A percentile compares a stretch with the other conserved stretches of the same genome.
phyloP scores from a whole-genome alignment of 92 coral and sea anemone species.

The Porites lobata region DNA sequence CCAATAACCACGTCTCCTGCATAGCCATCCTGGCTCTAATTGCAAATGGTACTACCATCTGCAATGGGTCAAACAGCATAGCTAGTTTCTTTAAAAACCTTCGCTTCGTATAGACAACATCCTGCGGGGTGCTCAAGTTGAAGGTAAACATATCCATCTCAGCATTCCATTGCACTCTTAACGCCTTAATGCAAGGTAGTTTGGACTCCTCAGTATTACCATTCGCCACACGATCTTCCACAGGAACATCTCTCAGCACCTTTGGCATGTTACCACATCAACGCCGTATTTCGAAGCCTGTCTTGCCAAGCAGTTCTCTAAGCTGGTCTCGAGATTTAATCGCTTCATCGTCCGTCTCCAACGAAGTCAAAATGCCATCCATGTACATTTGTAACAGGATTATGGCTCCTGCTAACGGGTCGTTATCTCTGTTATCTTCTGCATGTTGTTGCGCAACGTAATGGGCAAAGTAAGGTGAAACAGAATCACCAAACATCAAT shows the following conservation, averaged over 20 bases:
- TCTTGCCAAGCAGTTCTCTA: neutral
- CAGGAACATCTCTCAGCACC: slow-evolving; percentile 48
- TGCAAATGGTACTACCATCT: slow-evolving; percentile 51
- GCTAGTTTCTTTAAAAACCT: slow-evolving; percentile 31
- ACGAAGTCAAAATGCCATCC: slow-evolving; percentile 63
- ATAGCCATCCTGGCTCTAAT: slow-evolving; percentile 63
- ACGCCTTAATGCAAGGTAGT: slow-evolving; percentile 52
- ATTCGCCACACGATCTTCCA: slow-evolving; percentile 54
- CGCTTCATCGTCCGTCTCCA: slow-evolving; percentile 35
- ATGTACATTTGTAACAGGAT: slow-evolving; percentile 60
- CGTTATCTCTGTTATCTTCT: slow-evolving; percentile 42
- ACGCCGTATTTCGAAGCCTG: slow-evolving; percentile 48
- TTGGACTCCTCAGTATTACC: slow-evolving; percentile 49
- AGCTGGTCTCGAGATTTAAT: slow-evolving; percentile 32
- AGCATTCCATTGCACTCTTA: slow-evolving; percentile 63
- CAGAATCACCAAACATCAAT: slow-evolving; percentile 56
- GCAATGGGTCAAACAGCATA: slow-evolving; percentile 52
- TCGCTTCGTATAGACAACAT: slow-evolving; percentile 20
- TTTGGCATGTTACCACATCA: slow-evolving; percentile 45
- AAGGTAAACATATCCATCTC: slow-evolving; percentile 42
- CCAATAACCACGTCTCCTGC: slow-evolving; percentile 53
- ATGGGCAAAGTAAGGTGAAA: slow-evolving; percentile 63
- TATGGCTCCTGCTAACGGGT: slow-evolving; percentile 58
- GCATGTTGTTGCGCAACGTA: slow-evolving; percentile 51
- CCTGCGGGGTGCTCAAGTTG: slow-evolving; percentile 9